Conservation (phyloP, 2,113 vertebrate species). For the Dromiciops gliroides region DNA sequence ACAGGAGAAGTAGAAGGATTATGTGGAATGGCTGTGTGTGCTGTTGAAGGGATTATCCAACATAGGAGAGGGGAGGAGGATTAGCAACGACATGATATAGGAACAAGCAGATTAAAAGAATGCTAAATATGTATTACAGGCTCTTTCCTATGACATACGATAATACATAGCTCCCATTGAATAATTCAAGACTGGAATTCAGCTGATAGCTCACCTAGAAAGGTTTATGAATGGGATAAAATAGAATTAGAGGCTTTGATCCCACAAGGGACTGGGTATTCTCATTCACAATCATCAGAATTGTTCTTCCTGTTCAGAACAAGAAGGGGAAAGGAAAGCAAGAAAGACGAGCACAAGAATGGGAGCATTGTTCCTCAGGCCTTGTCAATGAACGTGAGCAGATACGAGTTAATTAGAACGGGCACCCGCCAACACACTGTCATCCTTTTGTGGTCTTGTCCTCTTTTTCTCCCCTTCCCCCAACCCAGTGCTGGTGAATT, state of each 20-base stretch:
- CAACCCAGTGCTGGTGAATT: neutral
- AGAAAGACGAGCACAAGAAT: neutral
- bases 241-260: slow-evolving; percentile 78
- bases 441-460: neutral
- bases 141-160: slow-evolving; percentile 28
- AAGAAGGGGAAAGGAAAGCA: slow-evolving; percentile 49
- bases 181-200: slow-evolving; percentile 69
- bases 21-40: slow-evolving; percentile 48
- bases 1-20: slow-evolving; percentile 66
- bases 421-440: neutral
- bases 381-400: slow-evolving; percentile 7
- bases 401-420: neutral
- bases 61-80: neutral
- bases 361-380: neutral
- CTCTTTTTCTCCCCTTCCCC: neutral
- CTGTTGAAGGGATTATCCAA: slow-evolving; percentile 25
- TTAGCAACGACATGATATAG: slow-evolving; percentile 38
- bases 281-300: slow-evolving; percentile 77
- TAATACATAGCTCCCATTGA: slow-evolving; percentile 70
- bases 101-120: slow-evolving; percentile 75
- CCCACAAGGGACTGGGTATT: slow-evolving; percentile 36
- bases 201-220: slow-evolving; percentile 64
- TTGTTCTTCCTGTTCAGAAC: slow-evolving; percentile 61
- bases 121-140: slow-evolving; percentile 71
- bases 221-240: slow-evolving; percentile 79